These are phyloP conservation scores for Diadema setosum DNA, from an alignment of 35 echinoderm and acorn worm genomes.

Conservation along the genomic window DNA sequence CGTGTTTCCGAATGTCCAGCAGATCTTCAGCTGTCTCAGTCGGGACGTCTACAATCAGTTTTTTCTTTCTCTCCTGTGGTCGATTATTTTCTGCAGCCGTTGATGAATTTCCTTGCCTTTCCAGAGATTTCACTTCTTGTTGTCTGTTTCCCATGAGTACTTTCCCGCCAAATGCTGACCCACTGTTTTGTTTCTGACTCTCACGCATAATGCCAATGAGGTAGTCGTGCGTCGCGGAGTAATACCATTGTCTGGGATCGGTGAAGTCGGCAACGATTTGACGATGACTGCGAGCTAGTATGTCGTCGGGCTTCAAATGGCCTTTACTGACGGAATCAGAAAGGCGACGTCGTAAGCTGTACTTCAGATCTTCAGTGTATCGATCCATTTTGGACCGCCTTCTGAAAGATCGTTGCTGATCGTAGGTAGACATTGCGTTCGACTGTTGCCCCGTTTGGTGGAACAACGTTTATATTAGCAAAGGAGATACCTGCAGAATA, in stretches of 20 bases:
- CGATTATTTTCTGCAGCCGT: not conserved
- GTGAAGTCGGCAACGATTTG: constrained; percentile 12
- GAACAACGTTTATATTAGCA: no score
- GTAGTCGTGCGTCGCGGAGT: constrained; percentile 6
- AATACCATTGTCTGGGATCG: constrained; percentile 6
- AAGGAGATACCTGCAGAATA: no score
- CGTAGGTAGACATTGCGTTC: not conserved
- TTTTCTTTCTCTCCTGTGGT: not conserved
- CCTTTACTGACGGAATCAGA: not conserved
- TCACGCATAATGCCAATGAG: not conserved
- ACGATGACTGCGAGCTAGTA: not conserved
- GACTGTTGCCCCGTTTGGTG: not conserved
- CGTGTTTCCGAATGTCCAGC: not conserved
- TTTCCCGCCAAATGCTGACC: not conserved
- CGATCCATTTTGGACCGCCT: not conserved
- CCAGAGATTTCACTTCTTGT: not conserved
- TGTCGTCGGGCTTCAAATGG: not conserved
- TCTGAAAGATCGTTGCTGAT: not conserved
- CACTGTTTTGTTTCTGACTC: not conserved
- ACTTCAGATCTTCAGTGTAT: not conserved
- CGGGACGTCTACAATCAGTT: not conserved
- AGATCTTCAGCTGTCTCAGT: not conserved
- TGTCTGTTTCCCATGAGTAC: not conserved
- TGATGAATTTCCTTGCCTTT: not conserved
- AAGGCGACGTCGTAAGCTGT: not conserved